phyloP scores from a whole-genome alignment of 2,888 invertebrate species.

The Eurois occulta region DNA sequence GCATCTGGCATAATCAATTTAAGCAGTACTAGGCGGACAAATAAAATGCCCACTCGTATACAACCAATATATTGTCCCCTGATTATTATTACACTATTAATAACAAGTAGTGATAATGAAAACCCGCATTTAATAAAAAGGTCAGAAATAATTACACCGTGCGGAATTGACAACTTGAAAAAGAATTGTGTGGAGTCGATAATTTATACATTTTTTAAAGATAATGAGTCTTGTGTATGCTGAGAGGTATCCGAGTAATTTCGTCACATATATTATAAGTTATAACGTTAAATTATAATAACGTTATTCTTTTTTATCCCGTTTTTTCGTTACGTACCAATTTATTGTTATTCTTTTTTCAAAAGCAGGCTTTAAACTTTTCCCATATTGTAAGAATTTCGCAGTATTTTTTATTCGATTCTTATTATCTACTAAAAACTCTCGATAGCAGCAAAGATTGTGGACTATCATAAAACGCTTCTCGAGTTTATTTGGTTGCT shows the following conservation, averaged over 20 bases:
- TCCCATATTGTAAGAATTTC: constrained; percentile 1
- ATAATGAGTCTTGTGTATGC: constrained; percentile 22
- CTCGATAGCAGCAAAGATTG: constrained; percentile 15
- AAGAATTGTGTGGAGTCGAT: constrained; percentile 38
- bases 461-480: constrained; percentile 32
- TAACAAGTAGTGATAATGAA: constrained; percentile 52
- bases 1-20: constrained; percentile 24
- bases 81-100: constrained; percentile 61
- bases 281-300: constrained; percentile 13
- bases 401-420: constrained; percentile 1
- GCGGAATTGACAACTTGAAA: constrained; percentile 56
- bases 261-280: constrained; percentile 14
- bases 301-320: constrained; percentile 12
- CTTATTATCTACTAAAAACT: constrained; percentile 32
- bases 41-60: constrained; percentile 2
- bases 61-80: constrained; percentile 35
- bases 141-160: constrained; percentile 62
- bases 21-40: constrained; percentile 10
- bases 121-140: constrained; percentile 55
- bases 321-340: neutral
- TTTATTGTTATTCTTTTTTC: neutral
- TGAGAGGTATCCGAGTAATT: constrained; percentile 27
- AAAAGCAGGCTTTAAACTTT: neutral
- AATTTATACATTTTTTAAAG: constrained; percentile 43
- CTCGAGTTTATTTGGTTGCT: constrained; percentile 38